Evolutionary conservation across 2,113 vertebrate species (phyloP).

Genomic region (Forbesichthys agassizii): DNA sequence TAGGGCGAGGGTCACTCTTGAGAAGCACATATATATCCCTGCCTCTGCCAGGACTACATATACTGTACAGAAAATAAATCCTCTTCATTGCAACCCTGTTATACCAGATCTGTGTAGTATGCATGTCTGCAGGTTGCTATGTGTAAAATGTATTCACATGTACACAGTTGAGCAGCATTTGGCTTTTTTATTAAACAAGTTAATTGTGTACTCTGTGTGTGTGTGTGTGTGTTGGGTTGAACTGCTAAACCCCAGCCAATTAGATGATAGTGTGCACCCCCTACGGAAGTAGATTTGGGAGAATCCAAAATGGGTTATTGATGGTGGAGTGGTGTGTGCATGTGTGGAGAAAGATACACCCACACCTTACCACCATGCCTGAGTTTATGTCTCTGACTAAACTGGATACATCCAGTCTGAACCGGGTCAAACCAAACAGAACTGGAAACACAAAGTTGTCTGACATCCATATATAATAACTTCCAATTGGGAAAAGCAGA

Average conservation of each 20-base stretch:
- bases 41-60: constrained; percentile 48
- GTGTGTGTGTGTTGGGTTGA: background rate
- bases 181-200: constrained; percentile 36
- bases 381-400: constrained; percentile 8
- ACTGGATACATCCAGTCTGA: background rate
- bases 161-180: constrained; percentile 60
- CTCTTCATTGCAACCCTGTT: constrained; percentile 71
- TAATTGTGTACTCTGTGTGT: constrained; percentile 14
- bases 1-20: constrained; percentile 45
- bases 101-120: constrained; percentile 57
- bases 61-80: constrained; percentile 37
- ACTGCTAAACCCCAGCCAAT: constrained; percentile 4
- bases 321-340: background rate
- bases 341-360: background rate
- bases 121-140: constrained; percentile 21
- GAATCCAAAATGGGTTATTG: constrained; percentile 17
- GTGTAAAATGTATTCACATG: background rate
- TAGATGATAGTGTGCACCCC: constrained; percentile 4
- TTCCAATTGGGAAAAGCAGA: constrained; percentile 29
- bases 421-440: background rate
- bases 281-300: constrained; percentile 22
- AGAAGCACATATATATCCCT: constrained; percentile 46
- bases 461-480: constrained; percentile 35
- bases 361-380: constrained; percentile 11
- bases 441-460: constrained; percentile 16